phyloP scores from a whole-genome alignment of 2,113 vertebrate genomes.

The Physeter macrocephalus region DNA sequence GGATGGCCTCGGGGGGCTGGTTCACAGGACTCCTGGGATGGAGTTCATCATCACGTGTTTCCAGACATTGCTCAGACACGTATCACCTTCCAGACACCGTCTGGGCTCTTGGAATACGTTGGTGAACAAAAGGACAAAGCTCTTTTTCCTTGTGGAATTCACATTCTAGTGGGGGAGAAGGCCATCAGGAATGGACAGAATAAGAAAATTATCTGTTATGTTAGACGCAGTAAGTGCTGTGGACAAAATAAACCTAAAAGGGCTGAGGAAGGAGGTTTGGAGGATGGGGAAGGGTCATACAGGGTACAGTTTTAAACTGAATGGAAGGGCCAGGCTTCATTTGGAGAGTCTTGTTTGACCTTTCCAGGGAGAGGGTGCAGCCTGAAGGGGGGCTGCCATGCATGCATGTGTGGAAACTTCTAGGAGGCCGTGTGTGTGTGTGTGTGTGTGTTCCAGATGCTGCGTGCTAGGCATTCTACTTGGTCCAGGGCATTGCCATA shows the following conservation, averaged over 20 bases:
- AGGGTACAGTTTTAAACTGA: background rate
- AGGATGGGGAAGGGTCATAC: background rate
- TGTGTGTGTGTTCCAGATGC: background rate
- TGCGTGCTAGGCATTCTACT: background rate
- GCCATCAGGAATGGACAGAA: background rate
- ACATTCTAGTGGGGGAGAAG: background rate
- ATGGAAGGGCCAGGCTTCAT: background rate
- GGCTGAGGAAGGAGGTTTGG: background rate
- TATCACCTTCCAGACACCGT: background rate
- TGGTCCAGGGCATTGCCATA: background rate
- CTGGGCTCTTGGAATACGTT: background rate
- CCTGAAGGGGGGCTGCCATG: background rate
- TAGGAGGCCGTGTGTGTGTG: background rate
- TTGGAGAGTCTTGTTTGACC: background rate
- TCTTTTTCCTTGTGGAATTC: background rate
- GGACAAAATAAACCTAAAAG: background rate
- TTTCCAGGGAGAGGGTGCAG: background rate
- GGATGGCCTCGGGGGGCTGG: background rate
- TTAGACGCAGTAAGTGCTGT: background rate
- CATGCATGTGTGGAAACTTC: fast-evolving
- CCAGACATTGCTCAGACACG: background rate
- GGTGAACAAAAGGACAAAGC: background rate
- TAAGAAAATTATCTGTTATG: background rate
- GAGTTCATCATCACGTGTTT: background rate
- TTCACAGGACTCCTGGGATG: background rate